A percentile compares a stretch with the other conserved stretches of the same genome.
phyloP scores from a whole-genome alignment of 2,888 invertebrate species.

The Pediacus dermestoides region DNA sequence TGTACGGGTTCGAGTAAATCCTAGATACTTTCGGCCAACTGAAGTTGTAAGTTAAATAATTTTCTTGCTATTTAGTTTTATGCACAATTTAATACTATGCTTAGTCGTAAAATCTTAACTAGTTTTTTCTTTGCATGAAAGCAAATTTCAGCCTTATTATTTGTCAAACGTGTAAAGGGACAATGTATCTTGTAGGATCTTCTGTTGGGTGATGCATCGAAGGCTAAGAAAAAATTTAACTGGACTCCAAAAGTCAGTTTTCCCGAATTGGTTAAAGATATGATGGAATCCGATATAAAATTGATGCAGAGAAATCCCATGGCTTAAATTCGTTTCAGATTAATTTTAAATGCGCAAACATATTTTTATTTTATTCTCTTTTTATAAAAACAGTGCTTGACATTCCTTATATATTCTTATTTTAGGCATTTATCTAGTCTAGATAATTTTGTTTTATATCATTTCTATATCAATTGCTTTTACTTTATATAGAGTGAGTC shows the following conservation, averaged over 20 bases:
- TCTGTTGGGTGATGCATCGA: slow-evolving; percentile 88
- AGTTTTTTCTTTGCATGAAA: slow-evolving; percentile 13
- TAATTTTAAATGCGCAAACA: no score
- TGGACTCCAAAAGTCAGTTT: slow-evolving; percentile 86
- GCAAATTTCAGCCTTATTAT: no score
- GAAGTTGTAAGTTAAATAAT: slow-evolving; percentile 77
- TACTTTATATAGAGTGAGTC: no score
- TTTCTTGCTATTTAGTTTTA: no score
- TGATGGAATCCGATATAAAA: slow-evolving; percentile 87
- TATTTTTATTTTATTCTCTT: no score
- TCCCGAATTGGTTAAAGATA: slow-evolving; percentile 83
- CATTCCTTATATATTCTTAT: no score
- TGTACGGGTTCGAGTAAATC: slow-evolving; percentile 83
- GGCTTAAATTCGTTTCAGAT: slow-evolving; percentile 65
- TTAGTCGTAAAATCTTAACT: no score
- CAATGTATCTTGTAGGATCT: slow-evolving; percentile 61
- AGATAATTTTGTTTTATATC: no score
- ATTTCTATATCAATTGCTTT: no score
- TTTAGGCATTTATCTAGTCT: no score
- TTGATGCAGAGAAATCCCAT: slow-evolving; percentile 89
- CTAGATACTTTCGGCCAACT: slow-evolving; percentile 94
- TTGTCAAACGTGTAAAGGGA: slow-evolving; percentile 11
- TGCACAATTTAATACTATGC: background rate
- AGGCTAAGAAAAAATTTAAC: slow-evolving; percentile 80
- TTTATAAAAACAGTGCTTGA: no score